phyloP scores from a whole-genome alignment of 2,888 invertebrate species.

The Pseudococcus viburni region DNA sequence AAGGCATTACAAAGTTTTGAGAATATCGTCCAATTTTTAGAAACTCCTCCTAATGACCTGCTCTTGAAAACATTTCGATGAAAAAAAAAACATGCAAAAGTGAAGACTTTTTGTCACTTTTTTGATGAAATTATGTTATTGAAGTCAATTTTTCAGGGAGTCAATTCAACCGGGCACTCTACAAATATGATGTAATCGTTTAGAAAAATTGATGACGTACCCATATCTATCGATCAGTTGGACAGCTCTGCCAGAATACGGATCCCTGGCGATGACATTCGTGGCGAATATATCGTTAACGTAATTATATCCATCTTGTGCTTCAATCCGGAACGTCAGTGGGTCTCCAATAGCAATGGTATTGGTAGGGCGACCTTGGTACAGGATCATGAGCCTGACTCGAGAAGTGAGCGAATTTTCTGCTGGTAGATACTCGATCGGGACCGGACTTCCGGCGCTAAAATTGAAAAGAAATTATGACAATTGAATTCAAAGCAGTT shows the following conservation, averaged over 20 bases:
- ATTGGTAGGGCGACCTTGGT: constrained; percentile 91
- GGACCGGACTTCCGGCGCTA: constrained; percentile 91
- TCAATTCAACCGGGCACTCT: too few relatives aligned
- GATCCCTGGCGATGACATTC: constrained; percentile 92
- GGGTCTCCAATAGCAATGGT: constrained; percentile 95
- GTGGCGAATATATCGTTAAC: constrained; percentile 92
- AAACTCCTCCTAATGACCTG: too few relatives aligned
- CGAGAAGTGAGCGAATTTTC: constrained; percentile 92
- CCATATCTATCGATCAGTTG: constrained; percentile 91
- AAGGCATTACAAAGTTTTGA: too few relatives aligned
- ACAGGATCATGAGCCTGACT: constrained; percentile 86
- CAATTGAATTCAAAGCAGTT: not conserved
- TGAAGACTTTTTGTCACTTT: too few relatives aligned
- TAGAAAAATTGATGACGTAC: constrained; percentile 73
- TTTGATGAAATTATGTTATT: too few relatives aligned
- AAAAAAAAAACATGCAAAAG: too few relatives aligned
- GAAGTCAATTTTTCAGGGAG: too few relatives aligned
- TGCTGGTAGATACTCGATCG: constrained; percentile 93
- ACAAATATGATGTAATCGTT: not conserved
- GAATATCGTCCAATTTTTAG: too few relatives aligned
- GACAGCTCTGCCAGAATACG: constrained; percentile 90
- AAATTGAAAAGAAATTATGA: not conserved
- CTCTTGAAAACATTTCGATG: too few relatives aligned
- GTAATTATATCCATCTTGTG: constrained; percentile 90
- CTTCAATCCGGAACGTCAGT: constrained; percentile 88